phyloP scores from a whole-genome alignment of 2,113 vertebrate genomes.

The Pterocles gutturalis region DNA sequence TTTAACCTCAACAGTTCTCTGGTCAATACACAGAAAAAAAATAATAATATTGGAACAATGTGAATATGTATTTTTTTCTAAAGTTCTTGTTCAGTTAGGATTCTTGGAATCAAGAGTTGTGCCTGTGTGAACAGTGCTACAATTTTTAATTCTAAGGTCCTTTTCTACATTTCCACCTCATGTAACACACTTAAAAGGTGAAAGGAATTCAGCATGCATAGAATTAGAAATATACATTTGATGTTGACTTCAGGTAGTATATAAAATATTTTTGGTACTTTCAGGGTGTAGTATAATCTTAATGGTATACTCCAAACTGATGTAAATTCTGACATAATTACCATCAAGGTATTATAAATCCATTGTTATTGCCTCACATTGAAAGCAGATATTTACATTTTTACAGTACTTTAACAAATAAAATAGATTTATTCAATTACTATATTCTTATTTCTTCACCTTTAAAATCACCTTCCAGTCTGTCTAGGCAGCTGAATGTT shows the following conservation, averaged over 20 bases:
- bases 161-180: not conserved
- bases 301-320: not conserved
- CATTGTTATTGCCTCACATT: not conserved
- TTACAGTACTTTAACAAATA: not conserved
- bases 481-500: not conserved
- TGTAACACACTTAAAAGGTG: not conserved
- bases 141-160: not conserved
- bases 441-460: not conserved
- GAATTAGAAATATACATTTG: not conserved
- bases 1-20: not conserved
- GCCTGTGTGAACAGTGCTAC: not conserved
- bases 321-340: not conserved
- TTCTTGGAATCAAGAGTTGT: not conserved
- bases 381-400: not conserved
- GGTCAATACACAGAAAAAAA: not conserved
- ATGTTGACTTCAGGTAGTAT: not conserved
- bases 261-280: not conserved
- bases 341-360: not conserved
- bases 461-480: not conserved
- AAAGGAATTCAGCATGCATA: not conserved
- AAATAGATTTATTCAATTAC: not conserved
- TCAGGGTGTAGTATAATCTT: not conserved
- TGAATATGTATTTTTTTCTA: not conserved
- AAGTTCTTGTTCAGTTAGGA: not conserved
- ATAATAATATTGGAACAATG: not conserved